A percentile compares a stretch with the other conserved stretches of the same genome.
These are phyloP conservation scores for Micromussa lordhowensis DNA, from an alignment of 92 coral and sea anemone genomes.

Conservation along the genomic window DNA sequence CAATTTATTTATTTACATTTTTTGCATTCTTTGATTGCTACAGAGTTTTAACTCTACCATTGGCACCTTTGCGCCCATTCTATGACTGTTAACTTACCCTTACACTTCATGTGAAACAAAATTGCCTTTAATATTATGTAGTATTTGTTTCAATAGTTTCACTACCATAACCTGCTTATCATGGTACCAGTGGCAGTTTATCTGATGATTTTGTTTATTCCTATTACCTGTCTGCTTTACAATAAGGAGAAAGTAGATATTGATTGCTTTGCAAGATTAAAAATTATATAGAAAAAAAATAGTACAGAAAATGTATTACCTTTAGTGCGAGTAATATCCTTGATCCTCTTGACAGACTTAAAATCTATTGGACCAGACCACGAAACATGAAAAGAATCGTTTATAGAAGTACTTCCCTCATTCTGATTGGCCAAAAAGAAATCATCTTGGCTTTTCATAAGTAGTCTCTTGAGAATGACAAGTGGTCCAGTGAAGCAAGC, in stretches of 20 bases:
- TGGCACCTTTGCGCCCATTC: too few species aligned
- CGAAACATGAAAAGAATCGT: conserved; percentile 41
- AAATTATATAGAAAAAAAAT: background rate
- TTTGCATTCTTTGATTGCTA: too few species aligned
- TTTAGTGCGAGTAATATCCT: conserved; percentile 87
- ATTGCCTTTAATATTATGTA: background rate
- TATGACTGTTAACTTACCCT: too few species aligned
- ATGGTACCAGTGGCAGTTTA: background rate
- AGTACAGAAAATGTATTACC: conserved; percentile 43
- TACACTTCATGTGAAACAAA: too few species aligned
- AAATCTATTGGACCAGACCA: conserved; percentile 88
- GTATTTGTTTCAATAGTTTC: background rate
- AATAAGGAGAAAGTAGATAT: background rate
- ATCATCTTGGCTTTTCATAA: conserved; percentile 41
- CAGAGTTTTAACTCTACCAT: too few species aligned
- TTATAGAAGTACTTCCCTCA: background rate
- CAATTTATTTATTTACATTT: too few species aligned
- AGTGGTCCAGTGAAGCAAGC: conserved; percentile 80
- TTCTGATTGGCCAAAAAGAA: conserved; percentile 1
- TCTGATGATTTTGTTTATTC: background rate
- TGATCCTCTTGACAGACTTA: conserved; percentile 76
- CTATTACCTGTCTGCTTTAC: background rate
- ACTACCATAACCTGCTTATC: background rate
- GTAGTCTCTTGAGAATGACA: conserved; percentile 61
- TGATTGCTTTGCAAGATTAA: background rate